Conservation (phyloP, 2,113 vertebrate species). For the Etia nguti region DNA sequence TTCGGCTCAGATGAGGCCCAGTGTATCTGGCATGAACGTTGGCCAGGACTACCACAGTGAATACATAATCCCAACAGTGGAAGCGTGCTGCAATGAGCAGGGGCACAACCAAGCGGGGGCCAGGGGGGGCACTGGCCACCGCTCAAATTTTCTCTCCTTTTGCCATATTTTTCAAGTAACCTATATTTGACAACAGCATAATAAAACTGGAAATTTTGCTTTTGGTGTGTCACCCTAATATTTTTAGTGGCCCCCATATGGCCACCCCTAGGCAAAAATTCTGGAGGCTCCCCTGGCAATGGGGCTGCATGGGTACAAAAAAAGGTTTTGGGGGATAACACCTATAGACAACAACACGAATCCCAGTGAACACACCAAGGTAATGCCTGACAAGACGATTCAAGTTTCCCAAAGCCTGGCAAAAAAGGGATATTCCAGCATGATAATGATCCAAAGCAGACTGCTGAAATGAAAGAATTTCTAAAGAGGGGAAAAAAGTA, state of each 20-base stretch:
- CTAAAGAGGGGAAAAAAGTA: neutral
- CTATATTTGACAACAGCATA: neutral
- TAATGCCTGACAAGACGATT: neutral
- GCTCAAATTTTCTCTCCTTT: neutral
- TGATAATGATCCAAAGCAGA: neutral
- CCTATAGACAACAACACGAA: neutral
- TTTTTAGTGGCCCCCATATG: neutral
- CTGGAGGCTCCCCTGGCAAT: neutral
- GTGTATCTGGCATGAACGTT: neutral
- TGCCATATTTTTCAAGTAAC: neutral
- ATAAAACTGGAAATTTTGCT: neutral
- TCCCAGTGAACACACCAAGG: neutral
- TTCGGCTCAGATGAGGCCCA: neutral
- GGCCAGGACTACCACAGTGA: neutral
- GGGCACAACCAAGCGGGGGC: neutral
- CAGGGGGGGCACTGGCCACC: accelerated
- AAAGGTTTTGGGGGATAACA: neutral
- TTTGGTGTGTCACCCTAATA: neutral
- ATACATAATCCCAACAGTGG: neutral
- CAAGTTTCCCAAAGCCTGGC: neutral
- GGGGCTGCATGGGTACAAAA: neutral
- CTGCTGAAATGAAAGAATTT: neutral
- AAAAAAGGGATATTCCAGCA: neutral
- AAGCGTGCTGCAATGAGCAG: neutral
- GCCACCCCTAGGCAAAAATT: neutral